phyloP scores from a whole-genome alignment of 2,113 vertebrate genomes.

The Microtus richardsoni region DNA sequence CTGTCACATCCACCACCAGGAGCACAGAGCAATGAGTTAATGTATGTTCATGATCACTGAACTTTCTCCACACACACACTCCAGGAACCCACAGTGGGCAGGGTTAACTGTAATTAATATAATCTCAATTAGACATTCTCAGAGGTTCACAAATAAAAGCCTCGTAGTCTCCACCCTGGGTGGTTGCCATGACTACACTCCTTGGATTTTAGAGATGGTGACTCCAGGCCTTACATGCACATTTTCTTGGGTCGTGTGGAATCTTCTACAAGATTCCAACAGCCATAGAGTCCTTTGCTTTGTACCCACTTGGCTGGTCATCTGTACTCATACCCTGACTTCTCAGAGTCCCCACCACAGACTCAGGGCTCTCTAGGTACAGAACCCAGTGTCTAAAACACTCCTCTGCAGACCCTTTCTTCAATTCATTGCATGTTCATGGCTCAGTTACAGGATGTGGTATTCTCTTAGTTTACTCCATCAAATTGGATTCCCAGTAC shows the following conservation, averaged over 20 bases:
- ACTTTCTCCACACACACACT: background rate
- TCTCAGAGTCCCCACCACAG: background rate
- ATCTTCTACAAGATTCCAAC: background rate
- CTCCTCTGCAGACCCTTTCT: background rate
- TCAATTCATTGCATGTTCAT: background rate
- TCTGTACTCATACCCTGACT: background rate
- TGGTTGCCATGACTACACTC: background rate
- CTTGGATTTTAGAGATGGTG: no score
- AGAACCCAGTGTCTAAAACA: background rate
- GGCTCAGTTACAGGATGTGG: background rate
- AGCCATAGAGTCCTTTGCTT: background rate
- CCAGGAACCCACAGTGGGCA: background rate
- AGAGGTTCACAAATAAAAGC: background rate
- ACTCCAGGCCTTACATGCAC: background rate
- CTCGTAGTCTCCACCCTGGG: background rate
- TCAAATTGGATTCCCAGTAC: background rate
- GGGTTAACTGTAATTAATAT: background rate
- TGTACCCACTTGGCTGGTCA: background rate
- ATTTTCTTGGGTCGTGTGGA: background rate
- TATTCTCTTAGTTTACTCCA: background rate
- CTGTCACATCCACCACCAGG: background rate
- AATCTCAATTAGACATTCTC: background rate
- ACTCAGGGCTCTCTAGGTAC: background rate
- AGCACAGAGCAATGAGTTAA: background rate
- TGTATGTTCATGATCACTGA: background rate